Conservation (phyloP, 2,113 vertebrate genomes). For the Antigone vipio region DNA sequence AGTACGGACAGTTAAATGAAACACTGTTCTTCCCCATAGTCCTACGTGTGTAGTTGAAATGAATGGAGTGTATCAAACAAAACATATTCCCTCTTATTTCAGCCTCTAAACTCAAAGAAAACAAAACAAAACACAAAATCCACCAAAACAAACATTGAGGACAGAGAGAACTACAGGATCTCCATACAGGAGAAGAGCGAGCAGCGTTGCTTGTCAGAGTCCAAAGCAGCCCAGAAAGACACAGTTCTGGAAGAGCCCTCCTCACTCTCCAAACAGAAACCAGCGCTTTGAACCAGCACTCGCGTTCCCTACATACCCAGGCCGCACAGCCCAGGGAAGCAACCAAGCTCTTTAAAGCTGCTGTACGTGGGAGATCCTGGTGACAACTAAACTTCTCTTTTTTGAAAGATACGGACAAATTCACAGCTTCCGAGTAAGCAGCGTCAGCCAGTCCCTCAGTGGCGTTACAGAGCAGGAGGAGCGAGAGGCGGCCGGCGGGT, state of each 20-base stretch:
- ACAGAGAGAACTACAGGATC: neutral
- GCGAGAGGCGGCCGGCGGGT: fast-evolving
- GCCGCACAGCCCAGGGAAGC: neutral
- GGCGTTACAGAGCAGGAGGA: neutral
- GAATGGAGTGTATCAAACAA: neutral
- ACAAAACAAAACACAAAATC: neutral
- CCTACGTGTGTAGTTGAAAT: neutral
- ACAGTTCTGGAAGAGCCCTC: neutral
- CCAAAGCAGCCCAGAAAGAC: neutral
- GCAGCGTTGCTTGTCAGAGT: neutral
- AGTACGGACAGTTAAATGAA: neutral
- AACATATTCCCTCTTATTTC: neutral
- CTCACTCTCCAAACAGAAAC: neutral
- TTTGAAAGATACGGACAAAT: neutral
- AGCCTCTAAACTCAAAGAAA: neutral
- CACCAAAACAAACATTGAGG: neutral
- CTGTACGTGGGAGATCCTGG: fast-evolving
- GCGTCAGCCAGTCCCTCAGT: fast-evolving
- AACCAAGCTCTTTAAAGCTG: neutral
- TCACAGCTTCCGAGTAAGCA: neutral
- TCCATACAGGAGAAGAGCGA: too few relatives aligned
- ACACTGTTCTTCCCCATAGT: neutral
- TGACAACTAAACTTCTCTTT: neutral
- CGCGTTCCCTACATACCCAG: too few relatives aligned
- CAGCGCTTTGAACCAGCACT: neutral